Conservation (phyloP, 2,888 invertebrate species). For the Bellardia bayeri region DNA sequence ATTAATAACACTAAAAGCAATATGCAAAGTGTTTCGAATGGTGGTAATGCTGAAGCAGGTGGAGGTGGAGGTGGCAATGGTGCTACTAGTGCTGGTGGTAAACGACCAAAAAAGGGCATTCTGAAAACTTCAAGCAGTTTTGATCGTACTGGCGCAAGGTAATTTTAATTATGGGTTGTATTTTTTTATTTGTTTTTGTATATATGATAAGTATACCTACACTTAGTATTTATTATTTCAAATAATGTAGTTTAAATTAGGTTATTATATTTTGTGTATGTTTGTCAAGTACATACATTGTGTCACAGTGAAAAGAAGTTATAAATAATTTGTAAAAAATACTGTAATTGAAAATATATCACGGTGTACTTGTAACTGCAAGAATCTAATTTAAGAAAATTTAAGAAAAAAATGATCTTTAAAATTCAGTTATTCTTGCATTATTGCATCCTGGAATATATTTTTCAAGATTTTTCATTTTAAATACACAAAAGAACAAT, state of each 20-base stretch:
- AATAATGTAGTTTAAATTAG: not conserved
- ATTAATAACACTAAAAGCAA: constrained; percentile 33
- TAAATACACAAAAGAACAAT: no score
- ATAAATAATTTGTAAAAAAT: not conserved
- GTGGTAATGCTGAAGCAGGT: constrained; percentile 56
- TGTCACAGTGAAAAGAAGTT: no score
- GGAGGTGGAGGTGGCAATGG: constrained; percentile 52
- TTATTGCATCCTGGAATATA: no score
- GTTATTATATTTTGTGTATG: not conserved
- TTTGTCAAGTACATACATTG: not conserved
- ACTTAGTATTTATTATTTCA: no score
- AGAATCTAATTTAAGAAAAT: no score
- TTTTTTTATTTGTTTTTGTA: not conserved
- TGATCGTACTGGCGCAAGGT: constrained; percentile 87
- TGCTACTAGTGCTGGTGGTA: constrained; percentile 60
- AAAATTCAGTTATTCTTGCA: no score
- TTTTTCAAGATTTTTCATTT: no score
- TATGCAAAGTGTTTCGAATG: constrained; percentile 71
- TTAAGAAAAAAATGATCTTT: no score
- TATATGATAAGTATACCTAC: no score
- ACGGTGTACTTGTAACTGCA: no score
- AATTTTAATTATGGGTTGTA: constrained; percentile 72
- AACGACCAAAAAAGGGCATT: constrained; percentile 89
- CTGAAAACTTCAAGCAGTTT: constrained; percentile 96
- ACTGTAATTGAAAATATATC: no score